Percentiles rank a stretch among this genome's conserved stretches.
phyloP scores from a whole-genome alignment of 2,113 vertebrate species.

The Balaeniceps rex region DNA sequence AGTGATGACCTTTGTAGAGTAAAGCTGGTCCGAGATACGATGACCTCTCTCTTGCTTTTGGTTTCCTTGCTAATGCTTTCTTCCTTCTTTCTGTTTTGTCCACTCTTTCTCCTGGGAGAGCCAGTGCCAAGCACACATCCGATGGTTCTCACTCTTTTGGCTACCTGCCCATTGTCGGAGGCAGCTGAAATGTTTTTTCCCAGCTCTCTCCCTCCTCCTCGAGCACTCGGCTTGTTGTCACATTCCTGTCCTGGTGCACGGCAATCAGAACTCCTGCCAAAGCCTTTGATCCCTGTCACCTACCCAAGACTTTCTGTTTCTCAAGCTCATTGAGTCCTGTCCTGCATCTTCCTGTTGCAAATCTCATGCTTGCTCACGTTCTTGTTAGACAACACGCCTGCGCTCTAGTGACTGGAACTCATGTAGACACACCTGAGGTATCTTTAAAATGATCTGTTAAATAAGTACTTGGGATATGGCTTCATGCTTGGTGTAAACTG shows the following conservation, averaged over 20 bases:
- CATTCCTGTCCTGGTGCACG: rapidly evolving
- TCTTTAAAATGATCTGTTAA: neutral
- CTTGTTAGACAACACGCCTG: neutral
- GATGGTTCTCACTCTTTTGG: rapidly evolving
- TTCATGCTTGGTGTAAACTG: neutral
- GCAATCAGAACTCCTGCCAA: neutral
- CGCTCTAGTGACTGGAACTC: neutral
- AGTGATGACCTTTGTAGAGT: neutral
- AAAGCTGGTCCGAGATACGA: neutral
- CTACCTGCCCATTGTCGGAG: rapidly evolving
- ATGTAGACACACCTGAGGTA: neutral
- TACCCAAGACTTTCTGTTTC: neutral
- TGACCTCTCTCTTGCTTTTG: neutral
- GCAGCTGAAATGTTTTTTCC: neutral
- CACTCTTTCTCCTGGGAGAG: neutral
- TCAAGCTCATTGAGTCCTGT: neutral
- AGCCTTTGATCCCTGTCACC: neutral
- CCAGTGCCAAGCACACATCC: neutral
- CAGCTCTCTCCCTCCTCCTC: neutral
- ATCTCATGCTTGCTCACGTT: neutral
- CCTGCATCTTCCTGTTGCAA: neutral
- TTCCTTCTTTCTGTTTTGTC: neutral
- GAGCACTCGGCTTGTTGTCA: rapidly evolving
- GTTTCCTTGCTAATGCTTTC: neutral
- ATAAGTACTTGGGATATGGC: neutral